phyloP scores from a whole-genome alignment of 2,888 invertebrate species.

The Philonicus albiceps region DNA sequence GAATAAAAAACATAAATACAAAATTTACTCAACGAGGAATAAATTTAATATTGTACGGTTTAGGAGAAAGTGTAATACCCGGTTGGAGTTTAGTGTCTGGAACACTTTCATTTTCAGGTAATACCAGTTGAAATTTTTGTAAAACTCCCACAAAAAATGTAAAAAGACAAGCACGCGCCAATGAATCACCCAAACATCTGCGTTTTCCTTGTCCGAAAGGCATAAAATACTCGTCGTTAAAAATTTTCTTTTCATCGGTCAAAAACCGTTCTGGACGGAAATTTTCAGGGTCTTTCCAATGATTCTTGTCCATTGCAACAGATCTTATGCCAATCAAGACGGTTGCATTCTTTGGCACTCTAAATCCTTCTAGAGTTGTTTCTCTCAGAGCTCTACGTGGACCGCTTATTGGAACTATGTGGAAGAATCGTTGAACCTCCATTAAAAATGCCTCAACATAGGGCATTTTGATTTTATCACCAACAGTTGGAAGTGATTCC shows the following conservation, averaged over 20 bases:
- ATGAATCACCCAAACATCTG: slow-evolving; percentile 71
- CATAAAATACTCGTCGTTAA: slow-evolving; percentile 59
- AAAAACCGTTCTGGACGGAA: slow-evolving; percentile 74
- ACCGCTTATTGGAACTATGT: slow-evolving; percentile 67
- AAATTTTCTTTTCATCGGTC: slow-evolving; percentile 55
- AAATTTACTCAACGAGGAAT: slow-evolving; percentile 40
- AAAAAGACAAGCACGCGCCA: slow-evolving; percentile 71
- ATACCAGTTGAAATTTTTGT: slow-evolving; percentile 65
- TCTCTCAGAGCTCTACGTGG: slow-evolving; percentile 67
- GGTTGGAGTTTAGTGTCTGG: slow-evolving; percentile 64
- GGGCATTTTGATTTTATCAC: slow-evolving; percentile 63
- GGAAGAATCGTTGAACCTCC: slow-evolving; percentile 68
- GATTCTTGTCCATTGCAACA: slow-evolving; percentile 67
- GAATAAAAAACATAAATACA: background rate
- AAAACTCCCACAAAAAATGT: slow-evolving; percentile 70
- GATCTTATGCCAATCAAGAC: slow-evolving; percentile 66
- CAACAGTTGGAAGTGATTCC: slow-evolving; percentile 53
- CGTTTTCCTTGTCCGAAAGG: slow-evolving; percentile 67
- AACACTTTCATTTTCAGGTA: slow-evolving; percentile 59
- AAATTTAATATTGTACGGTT: slow-evolving; percentile 65
- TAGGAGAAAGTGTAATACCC: slow-evolving; percentile 68
- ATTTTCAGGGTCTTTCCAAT: slow-evolving; percentile 70
- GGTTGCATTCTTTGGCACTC: slow-evolving; percentile 66
- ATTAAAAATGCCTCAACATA: slow-evolving; percentile 68
- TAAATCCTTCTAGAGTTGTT: slow-evolving; percentile 67